These are phyloP conservation scores for Chalcosyrphus nemorum DNA, from an alignment of 2,888 invertebrate genomes.

Conservation along the genomic window DNA sequence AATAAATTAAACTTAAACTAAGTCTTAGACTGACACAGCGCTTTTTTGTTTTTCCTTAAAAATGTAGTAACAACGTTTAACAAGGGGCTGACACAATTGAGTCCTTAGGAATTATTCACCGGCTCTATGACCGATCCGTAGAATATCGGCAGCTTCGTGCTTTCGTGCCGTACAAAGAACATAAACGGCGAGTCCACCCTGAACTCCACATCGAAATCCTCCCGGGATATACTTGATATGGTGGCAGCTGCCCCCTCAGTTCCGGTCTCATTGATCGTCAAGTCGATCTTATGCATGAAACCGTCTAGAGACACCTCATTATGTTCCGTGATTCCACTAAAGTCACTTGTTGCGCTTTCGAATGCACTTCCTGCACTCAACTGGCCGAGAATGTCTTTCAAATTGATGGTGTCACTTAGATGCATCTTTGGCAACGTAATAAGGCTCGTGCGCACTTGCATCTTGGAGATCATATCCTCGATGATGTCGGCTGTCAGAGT, in stretches of 20 bases:
- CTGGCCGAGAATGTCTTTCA: constrained; percentile 83
- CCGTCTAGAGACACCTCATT: constrained; percentile 82
- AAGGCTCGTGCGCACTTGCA: constrained; percentile 80
- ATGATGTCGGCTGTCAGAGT: constrained; percentile 81
- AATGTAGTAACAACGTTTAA: neutral
- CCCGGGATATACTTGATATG: constrained; percentile 82
- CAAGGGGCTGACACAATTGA: neutral
- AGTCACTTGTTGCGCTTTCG: constrained; percentile 84
- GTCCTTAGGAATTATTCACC: constrained; percentile 7
- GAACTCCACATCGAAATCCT: constrained; percentile 80
- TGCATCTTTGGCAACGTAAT: constrained; percentile 87
- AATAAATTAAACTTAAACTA: constrained; percentile 9
- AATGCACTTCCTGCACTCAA: constrained; percentile 86
- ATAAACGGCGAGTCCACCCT: constrained; percentile 85
- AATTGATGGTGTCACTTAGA: constrained; percentile 83
- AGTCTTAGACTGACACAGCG: no score
- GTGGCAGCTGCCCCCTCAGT: constrained; percentile 86
- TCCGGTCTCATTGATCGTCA: constrained; percentile 84
- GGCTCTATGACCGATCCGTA: constrained; percentile 85
- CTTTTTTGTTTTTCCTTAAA: no score
- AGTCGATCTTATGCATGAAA: constrained; percentile 84
- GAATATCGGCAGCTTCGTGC: constrained; percentile 84
- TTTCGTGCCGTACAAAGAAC: constrained; percentile 85
- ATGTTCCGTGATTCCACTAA: constrained; percentile 77
- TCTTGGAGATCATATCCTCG: constrained; percentile 74